Percentiles rank a stretch among this genome's conserved stretches.
Conservation (phyloP, 2,113 vertebrate species). For the Fukomys damarensis region DNA sequence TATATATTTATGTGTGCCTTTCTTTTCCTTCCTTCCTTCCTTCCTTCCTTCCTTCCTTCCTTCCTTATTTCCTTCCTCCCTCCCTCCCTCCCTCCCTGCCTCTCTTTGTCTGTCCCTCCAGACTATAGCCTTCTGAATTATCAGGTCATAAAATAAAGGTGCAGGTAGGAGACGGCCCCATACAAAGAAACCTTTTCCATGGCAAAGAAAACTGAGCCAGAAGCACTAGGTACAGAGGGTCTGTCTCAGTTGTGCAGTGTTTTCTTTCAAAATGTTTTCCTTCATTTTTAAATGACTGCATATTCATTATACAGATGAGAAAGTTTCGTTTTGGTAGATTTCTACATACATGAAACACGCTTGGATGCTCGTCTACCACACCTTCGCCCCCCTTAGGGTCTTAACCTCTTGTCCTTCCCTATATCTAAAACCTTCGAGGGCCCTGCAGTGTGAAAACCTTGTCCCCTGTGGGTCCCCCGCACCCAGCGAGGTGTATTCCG, state of each 20-base stretch:
- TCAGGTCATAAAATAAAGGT: background rate
- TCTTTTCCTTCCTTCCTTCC: background rate
- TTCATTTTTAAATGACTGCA: background rate
- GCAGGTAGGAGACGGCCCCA: background rate
- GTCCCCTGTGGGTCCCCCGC: rapidly evolving
- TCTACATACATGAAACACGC: background rate
- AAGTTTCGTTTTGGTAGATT: background rate
- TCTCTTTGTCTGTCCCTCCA: background rate
- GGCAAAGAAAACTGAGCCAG: rapidly evolving
- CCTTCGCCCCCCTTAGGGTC: rapidly evolving
- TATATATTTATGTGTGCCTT: background rate
- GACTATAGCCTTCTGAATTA: background rate
- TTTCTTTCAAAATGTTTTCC: background rate
- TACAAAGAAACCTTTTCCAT: too few relatives aligned
- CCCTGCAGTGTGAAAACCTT: rapidly evolving
- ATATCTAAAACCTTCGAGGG: background rate
- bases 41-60: too few relatives aligned
- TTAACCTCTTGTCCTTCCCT: background rate
- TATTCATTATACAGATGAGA: background rate
- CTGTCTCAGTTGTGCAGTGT: rapidly evolving
- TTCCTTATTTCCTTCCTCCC: background rate
- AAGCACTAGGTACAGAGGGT: rapidly evolving
- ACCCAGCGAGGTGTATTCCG: rapidly evolving
- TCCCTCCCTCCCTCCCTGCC: too few relatives aligned
- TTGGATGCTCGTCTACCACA: background rate